A percentile compares a stretch with the other conserved stretches of the same genome.
phyloP scores from a whole-genome alignment of 2,888 invertebrate species.

The Ariolimax columbianus region DNA sequence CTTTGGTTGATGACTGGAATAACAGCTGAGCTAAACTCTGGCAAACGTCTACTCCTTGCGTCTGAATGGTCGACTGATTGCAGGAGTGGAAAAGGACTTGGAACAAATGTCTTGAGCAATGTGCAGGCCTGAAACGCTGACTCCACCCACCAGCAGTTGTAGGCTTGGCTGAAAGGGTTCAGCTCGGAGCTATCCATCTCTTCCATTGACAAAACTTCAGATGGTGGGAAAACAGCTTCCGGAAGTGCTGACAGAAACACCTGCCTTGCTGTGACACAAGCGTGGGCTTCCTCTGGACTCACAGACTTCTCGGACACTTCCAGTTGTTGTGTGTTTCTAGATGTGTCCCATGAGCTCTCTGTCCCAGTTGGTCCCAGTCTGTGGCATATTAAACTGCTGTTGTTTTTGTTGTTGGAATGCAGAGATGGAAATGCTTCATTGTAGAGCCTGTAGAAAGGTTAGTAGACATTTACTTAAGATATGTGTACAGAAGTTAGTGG shows the following conservation, averaged over 20 bases:
- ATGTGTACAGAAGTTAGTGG: too few relatives aligned
- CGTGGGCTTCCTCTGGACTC: conserved; percentile 36
- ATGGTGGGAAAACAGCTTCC: conserved; percentile 18
- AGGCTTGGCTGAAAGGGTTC: conserved; percentile 11
- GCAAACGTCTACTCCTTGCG: background rate
- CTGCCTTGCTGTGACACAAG: conserved; percentile 35
- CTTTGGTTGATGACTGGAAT: conserved; percentile 10
- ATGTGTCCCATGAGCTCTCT: background rate
- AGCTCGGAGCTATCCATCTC: background rate
- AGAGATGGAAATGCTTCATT: conserved; percentile 48
- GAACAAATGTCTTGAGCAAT: conserved; percentile 21
- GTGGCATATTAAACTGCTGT: conserved; percentile 9
- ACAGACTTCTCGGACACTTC: background rate
- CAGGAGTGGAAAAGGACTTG: background rate
- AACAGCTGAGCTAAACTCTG: background rate
- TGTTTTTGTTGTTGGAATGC: background rate
- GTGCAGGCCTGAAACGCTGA: conserved; percentile 29
- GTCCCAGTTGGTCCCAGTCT: conserved; percentile 6
- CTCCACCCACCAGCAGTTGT: conserved; percentile 7
- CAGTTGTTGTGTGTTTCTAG: background rate
- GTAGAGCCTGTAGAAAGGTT: conserved; percentile 43
- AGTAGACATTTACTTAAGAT: too few relatives aligned
- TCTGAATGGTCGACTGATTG: background rate
- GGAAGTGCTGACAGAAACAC: conserved; percentile 1
- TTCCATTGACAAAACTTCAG: conserved; percentile 28